A percentile compares a stretch with the other conserved stretches of the same genome.
Conservation (phyloP, 2,888 invertebrate species). For the Chorisops tibialis region DNA sequence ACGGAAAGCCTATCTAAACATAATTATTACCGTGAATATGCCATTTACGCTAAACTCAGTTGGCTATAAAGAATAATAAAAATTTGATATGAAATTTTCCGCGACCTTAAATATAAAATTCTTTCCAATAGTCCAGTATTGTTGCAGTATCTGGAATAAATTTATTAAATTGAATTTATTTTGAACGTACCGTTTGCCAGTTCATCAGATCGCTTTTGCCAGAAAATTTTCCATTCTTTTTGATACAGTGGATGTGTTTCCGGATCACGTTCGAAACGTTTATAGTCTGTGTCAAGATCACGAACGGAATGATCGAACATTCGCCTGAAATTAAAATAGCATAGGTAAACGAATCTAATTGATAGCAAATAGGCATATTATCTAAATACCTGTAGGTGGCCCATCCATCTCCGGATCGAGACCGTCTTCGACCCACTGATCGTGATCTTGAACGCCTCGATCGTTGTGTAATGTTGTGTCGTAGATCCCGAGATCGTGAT, state of each 20-base stretch:
- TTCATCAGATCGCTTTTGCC: constrained; percentile 77
- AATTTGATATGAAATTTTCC: too few species aligned
- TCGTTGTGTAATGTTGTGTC: constrained; percentile 3
- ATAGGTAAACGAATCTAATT: not conserved
- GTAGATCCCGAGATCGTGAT: constrained; percentile 1
- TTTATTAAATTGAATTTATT: not conserved
- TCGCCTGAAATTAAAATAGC: constrained; percentile 20
- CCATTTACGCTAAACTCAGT: too few species aligned
- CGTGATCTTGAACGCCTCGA: constrained; percentile 16
- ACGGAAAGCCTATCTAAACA: too few species aligned
- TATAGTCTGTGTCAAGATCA: constrained; percentile 56
- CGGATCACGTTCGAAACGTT: constrained; percentile 61
- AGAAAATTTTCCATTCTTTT: constrained; percentile 84
- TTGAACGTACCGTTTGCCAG: constrained; percentile 45
- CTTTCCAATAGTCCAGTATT: not conserved
- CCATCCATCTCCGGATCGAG: constrained; percentile 43
- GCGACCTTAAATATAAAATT: not conserved
- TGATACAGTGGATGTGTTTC: constrained; percentile 82
- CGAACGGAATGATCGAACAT: constrained; percentile 28
- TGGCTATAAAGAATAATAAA: too few species aligned
- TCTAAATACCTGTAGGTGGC: constrained; percentile 42
- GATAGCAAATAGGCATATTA: not conserved
- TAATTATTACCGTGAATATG: too few species aligned
- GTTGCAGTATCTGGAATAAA: not conserved
- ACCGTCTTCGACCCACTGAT: constrained; percentile 22